Evolutionary conservation across 92 coral and sea anemone species (phyloP), one percentile per base, ranked within the genome.

Genomic region (Siderastrea radians): DNA sequence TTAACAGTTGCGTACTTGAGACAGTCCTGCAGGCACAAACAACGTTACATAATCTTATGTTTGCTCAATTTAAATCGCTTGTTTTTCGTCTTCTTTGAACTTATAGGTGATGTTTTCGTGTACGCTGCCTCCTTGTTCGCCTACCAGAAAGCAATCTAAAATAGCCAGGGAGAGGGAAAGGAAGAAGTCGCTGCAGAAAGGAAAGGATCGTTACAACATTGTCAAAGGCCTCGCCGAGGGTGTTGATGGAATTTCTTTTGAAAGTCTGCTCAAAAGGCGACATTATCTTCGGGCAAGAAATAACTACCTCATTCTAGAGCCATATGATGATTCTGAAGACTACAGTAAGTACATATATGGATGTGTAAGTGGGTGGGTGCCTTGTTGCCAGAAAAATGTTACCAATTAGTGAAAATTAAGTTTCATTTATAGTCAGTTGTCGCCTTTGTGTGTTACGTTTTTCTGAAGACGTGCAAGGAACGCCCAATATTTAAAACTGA

Each of bases 171-270:
- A 91, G 61, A 87, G 77, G 13, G 98, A 95, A 50, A 81, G 96
- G 26, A 93, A 95, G 87, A 91, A 88, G 58, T 91, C 98, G 46
- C 84, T 95, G 48, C 89, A 93, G 17, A 93, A 95, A 90, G 98
- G 98, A 26, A 87, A 92, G 78, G 94, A 94, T 69, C 95, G 98
- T 16, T 97, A 97, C 70, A 95, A 95, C 49, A 90, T 97, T 12
- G 99, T 97, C 1, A 96, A 96, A 67, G 99, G 99, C 13, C 89
- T 97, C 14, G 96, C 97, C 45, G 98, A 96, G n/a, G 95, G 93
- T 48, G 90, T 93, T 43, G 99, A 94, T 64, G 98, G 99, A 38
- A 92, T 97, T 54, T 95, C 99, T 44, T 97, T 97, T 83, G 99
- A 97, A 81, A 95, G 99, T 66, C 84, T 92, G 8, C 91, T 87